Evolutionary conservation across 2,888 invertebrate species (phyloP), one percentile per base, ranked within the genome.

Genomic region (Uloborus plumipes): DNA sequence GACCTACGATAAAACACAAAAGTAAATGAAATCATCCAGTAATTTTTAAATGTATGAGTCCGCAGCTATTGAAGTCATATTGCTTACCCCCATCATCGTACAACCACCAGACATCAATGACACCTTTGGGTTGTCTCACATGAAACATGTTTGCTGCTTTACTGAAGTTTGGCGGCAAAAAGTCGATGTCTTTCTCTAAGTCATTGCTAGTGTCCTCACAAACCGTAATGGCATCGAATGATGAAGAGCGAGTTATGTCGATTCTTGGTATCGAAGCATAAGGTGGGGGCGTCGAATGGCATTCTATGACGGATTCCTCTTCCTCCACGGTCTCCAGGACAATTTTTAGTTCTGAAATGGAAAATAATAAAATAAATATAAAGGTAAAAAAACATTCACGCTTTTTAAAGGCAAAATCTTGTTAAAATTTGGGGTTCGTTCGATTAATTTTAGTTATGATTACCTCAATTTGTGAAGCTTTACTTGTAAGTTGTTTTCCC

Each of bases 21-120:
- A 51, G 18, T 1, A n/a, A 66, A 66, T n/a, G 2, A 55, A 11
- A 15, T 16, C 9, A 55, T 1, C n/a, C 20, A 55, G 18, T 9
- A 20, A 55, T n/a, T 55, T n/a, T 16, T 53, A n/a, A 53, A 53
- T 18, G 7, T 53, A 53, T 0, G 16, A 53, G 26, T 26, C 26
- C 26, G 13, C 13, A 53, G 0, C 53, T n/a, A 22, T 62, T 22
- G 26, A 62, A 31, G 26, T n/a, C 26, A n/a, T 22, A 9, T n/a
- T 26, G 15, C 77, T 72, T 84, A 89, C 89, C 86, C 64, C 86
- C 86, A 55, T 86, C 86, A 61, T 86, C 86, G 88, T 97, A 98
- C 0, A 99, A 91, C 98, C 98, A 99, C 97, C 97, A 98, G 15
- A 98, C 97, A 89, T 98, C 97, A 85, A 98, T 96, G 7, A 94